phyloP scores from a whole-genome alignment of 1,140 invertebrate species.

The Drusus annulatus region DNA sequence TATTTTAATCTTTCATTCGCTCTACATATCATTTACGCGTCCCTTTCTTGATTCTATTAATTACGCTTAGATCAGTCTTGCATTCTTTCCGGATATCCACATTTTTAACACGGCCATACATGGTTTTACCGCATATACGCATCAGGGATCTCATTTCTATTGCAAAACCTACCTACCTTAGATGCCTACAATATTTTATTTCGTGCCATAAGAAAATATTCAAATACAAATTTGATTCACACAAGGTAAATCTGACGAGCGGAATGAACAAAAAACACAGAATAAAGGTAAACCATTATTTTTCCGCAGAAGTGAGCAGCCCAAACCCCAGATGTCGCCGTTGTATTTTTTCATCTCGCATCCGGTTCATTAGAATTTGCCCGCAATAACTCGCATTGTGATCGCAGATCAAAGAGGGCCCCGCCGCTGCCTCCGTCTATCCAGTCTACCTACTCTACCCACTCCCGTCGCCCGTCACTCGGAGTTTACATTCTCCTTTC shows the following conservation, averaged over 20 bases:
- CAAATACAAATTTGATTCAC: too few species aligned
- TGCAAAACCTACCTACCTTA: too few species aligned
- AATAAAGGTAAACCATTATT: constrained; percentile 55
- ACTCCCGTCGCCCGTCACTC: constrained; percentile 4
- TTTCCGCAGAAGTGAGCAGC: constrained; percentile 54
- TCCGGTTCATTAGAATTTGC: constrained; percentile 57
- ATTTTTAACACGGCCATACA: too few species aligned
- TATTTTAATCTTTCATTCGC: too few species aligned
- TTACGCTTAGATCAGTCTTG: too few species aligned
- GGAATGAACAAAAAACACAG: background rate
- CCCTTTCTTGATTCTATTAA: too few species aligned
- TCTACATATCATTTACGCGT: too few species aligned
- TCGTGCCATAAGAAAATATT: too few species aligned
- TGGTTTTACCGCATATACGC: too few species aligned
- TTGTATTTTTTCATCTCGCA: constrained; percentile 40
- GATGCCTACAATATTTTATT: too few species aligned
- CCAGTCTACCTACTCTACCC: background rate
- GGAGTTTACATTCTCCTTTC: constrained; percentile 39
- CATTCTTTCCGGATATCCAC: too few species aligned
- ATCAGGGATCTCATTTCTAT: too few species aligned
- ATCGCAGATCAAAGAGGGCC: constrained; percentile 50
- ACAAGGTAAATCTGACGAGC: background rate
- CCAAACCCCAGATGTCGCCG: constrained; percentile 32
- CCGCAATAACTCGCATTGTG: constrained; percentile 50
- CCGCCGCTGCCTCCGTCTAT: background rate